A percentile compares a stretch with the other conserved stretches of the same genome.
phyloP scores from a whole-genome alignment of 2,888 invertebrate genomes.

The Cremastinae sp. region DNA sequence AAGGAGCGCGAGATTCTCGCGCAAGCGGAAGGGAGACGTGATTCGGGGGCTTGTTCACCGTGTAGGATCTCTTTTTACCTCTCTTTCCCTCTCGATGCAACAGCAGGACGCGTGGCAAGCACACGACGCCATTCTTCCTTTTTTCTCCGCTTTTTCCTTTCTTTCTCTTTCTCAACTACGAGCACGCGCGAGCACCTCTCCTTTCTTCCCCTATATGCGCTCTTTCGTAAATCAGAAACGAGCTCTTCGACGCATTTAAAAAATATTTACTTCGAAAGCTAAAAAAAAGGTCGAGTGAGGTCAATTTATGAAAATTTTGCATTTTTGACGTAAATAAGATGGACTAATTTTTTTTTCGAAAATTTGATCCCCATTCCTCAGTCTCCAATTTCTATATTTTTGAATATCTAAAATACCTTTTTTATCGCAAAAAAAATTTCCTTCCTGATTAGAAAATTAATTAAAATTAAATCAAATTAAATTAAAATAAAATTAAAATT shows the following conservation, averaged over 20 bases:
- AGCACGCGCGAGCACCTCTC: constrained; percentile 48
- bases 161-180: constrained; percentile 54
- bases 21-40: constrained; percentile 43
- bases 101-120: constrained; percentile 64
- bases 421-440: too few species aligned
- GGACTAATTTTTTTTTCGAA: too few species aligned
- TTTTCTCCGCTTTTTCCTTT: constrained; percentile 59
- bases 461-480: too few species aligned
- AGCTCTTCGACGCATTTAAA: constrained; percentile 36
- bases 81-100: constrained; percentile 38
- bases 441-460: too few species aligned
- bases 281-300: background rate
- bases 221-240: constrained; percentile 5
- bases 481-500: too few species aligned
- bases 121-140: constrained; percentile 62
- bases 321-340: too few species aligned
- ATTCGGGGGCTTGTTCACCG: constrained; percentile 43
- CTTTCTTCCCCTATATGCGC: constrained; percentile 16
- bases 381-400: too few species aligned
- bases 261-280: background rate
- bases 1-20: constrained; percentile 45
- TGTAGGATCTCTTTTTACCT: background rate
- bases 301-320: background rate
- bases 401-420: too few species aligned
- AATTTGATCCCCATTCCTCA: too few species aligned